Percentiles rank a stretch among this genome's conserved stretches.
Evolutionary conservation across 2,888 invertebrate species (phyloP).

Genomic region (Scaptodrosophila latifasciaeformis): DNA sequence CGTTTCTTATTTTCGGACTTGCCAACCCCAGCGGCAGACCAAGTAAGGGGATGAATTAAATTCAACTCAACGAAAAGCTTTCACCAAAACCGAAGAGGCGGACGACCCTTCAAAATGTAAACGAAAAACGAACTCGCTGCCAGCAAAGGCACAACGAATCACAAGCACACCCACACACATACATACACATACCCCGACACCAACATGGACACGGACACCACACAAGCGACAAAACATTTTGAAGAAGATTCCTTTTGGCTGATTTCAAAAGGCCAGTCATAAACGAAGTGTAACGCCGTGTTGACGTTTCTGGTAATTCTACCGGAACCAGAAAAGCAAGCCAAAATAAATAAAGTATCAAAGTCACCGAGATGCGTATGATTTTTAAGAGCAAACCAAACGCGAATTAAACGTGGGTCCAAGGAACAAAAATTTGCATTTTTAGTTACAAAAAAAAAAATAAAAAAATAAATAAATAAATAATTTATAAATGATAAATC

Average conservation of each 20-base stretch:
- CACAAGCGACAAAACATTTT: constrained; percentile 36
- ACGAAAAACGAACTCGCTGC: constrained; percentile 13
- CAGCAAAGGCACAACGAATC: background rate
- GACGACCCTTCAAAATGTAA: constrained; percentile 30
- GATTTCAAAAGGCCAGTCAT: constrained; percentile 64
- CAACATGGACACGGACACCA: constrained; percentile 26
- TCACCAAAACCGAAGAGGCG: background rate
- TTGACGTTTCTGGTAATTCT: constrained; percentile 62
- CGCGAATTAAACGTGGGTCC: no score
- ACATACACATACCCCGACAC: background rate
- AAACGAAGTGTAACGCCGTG: constrained; percentile 68
- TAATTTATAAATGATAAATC: no score
- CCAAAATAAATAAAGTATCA: no score
- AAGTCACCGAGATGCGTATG: no score
- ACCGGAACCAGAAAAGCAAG: no score
- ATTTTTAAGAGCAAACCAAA: no score
- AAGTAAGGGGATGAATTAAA: no score
- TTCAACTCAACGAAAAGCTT: no score
- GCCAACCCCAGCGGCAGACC: constrained; percentile 17
- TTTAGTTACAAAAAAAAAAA: constrained; percentile 12
- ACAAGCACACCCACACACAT: constrained; percentile 1
- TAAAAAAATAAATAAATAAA: constrained; percentile 7
- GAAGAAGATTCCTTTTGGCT: constrained; percentile 29
- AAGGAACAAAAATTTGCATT: background rate
- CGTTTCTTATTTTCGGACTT: background rate